Percentiles rank a stretch among this genome's conserved stretches.
These are phyloP conservation scores for Poliocrania exsul DNA, from an alignment of 2,797 vertebrate species.

Conservation along the genomic window DNA sequence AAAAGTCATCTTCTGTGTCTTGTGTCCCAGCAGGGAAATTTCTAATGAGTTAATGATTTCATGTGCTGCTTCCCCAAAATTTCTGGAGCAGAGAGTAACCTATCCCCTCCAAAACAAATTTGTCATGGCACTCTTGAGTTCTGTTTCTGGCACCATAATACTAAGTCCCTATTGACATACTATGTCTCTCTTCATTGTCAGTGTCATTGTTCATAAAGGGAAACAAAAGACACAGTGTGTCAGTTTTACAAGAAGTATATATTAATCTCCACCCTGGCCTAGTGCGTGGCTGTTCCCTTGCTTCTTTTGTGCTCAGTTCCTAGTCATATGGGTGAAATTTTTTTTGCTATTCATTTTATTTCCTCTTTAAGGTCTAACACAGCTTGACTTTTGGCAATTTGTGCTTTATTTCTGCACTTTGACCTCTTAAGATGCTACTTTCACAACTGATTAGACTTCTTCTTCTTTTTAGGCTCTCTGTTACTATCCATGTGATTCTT, in stretches of 20 bases:
- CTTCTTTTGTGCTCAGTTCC: constrained; percentile 11
- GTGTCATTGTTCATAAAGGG: not conserved
- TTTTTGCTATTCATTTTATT: not conserved
- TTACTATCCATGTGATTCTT: not conserved
- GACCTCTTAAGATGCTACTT: constrained; percentile 17
- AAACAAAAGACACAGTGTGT: not conserved
- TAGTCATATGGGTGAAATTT: not conserved
- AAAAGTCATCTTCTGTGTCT: not conserved
- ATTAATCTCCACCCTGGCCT: not conserved
- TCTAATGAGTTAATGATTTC: not conserved
- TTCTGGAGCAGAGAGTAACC: not conserved
- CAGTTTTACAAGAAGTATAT: not conserved
- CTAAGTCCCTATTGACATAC: not conserved
- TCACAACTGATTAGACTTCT: constrained; percentile 12
- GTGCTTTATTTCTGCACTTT: constrained; percentile 28
- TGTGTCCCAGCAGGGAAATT: not conserved
- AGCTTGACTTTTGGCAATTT: constrained; percentile 24
- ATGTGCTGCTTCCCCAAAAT: not conserved
- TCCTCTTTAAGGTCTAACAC: constrained; percentile 8
- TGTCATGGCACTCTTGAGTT: not conserved
- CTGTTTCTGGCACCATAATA: not conserved
- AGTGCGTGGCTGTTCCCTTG: not conserved
- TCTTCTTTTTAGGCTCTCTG: not conserved
- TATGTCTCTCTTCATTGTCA: not conserved
- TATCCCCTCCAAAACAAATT: not conserved